phyloP scores from a whole-genome alignment of 2,113 vertebrate genomes.

The Shinisaurus crocodilurus region DNA sequence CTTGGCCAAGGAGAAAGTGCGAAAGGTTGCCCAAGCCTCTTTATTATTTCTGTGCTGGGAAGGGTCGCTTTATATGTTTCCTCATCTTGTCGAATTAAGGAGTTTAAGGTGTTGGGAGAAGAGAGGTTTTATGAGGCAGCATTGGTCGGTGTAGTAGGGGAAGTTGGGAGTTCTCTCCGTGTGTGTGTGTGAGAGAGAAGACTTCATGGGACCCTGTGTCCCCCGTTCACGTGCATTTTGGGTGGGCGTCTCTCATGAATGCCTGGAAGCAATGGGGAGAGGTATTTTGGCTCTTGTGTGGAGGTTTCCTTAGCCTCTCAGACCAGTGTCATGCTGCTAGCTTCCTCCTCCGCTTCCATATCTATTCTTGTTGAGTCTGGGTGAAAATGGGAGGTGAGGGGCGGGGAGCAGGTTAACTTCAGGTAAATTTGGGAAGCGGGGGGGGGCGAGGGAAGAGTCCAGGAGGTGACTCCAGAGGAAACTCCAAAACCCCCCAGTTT shows the following conservation, averaged over 20 bases:
- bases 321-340: not conserved
- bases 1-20: not conserved
- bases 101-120: conserved; percentile 3
- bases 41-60: not conserved
- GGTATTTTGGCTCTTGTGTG: not conserved
- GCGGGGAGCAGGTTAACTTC: not conserved
- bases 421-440: not conserved
- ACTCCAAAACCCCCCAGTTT: not conserved
- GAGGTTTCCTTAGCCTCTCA: not conserved
- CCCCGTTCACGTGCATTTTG: not conserved
- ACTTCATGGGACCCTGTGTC: not conserved
- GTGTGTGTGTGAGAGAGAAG: not conserved
- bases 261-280: not conserved
- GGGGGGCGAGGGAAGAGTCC: not conserved
- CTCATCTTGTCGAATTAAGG: not conserved
- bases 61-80: not conserved
- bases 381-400: not conserved
- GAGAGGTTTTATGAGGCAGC: rapidly evolving
- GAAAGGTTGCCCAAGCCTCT: not conserved
- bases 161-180: not conserved
- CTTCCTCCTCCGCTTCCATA: not conserved
- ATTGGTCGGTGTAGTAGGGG: not conserved
- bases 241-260: not conserved
- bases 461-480: not conserved
- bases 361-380: not conserved